These are phyloP conservation scores for Automeris io DNA, from an alignment of 2,888 invertebrate genomes.

Conservation along the genomic window DNA sequence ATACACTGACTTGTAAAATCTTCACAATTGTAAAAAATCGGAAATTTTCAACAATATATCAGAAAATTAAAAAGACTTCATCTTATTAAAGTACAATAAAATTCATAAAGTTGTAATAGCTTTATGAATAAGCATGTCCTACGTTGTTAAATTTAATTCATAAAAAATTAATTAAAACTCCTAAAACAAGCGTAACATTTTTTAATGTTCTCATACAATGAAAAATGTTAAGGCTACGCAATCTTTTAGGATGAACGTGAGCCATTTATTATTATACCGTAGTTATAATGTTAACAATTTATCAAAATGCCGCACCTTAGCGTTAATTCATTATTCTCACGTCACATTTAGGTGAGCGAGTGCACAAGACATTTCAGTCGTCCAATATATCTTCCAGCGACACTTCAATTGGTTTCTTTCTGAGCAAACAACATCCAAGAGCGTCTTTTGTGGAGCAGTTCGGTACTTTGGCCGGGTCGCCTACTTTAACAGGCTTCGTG, in stretches of 20 bases:
- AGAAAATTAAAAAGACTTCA: too few species aligned
- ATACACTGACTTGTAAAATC: too few species aligned
- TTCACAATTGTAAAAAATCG: too few species aligned
- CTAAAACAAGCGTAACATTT: neutral
- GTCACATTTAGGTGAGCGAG: constrained; percentile 8
- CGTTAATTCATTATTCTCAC: constrained; percentile 11
- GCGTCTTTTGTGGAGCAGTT: constrained; percentile 20
- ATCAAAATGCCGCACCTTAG: constrained; percentile 14
- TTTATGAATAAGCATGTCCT: too few species aligned
- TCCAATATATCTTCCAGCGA: constrained; percentile 50
- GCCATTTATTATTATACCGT: constrained; percentile 19
- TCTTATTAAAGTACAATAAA: too few species aligned
- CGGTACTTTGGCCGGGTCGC: constrained; percentile 54
- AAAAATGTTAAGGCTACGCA: constrained; percentile 18
- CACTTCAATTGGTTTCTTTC: constrained; percentile 52
- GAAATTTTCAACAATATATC: too few species aligned
- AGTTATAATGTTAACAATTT: constrained; percentile 20
- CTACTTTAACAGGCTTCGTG: constrained; percentile 32
- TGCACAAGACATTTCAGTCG: constrained; percentile 25
- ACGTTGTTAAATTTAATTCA: too few species aligned
- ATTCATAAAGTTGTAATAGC: too few species aligned
- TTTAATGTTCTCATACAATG: neutral
- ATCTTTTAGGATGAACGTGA: constrained; percentile 30
- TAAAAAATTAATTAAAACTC: neutral
- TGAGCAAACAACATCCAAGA: constrained; percentile 28